Evolutionary conservation across 37 sponge, comb jelly and placozoan species (phyloP), one percentile per base, ranked within the genome.

Genomic region (Oscarella lobularis): DNA sequence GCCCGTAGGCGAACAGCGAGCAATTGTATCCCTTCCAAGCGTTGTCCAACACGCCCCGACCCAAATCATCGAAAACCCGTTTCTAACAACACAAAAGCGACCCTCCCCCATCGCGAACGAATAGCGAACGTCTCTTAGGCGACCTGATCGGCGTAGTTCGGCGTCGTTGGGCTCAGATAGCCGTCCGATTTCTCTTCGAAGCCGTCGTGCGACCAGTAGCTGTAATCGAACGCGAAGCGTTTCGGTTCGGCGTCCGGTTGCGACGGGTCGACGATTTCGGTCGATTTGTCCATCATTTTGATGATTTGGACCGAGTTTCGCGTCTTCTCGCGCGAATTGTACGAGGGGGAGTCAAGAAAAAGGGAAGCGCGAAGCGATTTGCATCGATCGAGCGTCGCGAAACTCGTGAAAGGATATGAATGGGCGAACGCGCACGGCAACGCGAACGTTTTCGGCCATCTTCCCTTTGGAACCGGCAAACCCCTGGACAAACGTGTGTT

Each of bases 21-120:
- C 85, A 85, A 41, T 89, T 89, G 80, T 89, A 89, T 1, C 89
- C 89, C 32, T 85, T 70, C 85, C 85, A 85, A 30, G 89, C 89
- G 67, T 89, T 89, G 1, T 68, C 82, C 55, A 89, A 73, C 70
- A 89, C 85, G 41, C 85, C 83, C 40, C 79, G 40, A 70, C 89
- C 89, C n/a, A 89, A 73, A 38, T 89, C 89, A 36, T 81, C 38
- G 73, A 85, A 89, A 35, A 89, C 89, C 0, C 77, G 54, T 0
- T 31, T 74, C 81, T 80, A 5, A 9, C n/a, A 33, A 68, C 40
- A 76, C 35, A 33, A n/a, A n/a, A n/a, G n/a, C n/a, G n/a, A n/a
- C n/a, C n/a, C n/a, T n/a, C n/a, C n/a, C n/a, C n/a, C n/a, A n/a
- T n/a, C n/a, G n/a, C n/a, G n/a, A n/a, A n/a, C n/a, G n/a, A n/a